Evolutionary conservation across 2,797 vertebrate genomes (phyloP).

Genomic region (Peromyscus eremicus): DNA sequence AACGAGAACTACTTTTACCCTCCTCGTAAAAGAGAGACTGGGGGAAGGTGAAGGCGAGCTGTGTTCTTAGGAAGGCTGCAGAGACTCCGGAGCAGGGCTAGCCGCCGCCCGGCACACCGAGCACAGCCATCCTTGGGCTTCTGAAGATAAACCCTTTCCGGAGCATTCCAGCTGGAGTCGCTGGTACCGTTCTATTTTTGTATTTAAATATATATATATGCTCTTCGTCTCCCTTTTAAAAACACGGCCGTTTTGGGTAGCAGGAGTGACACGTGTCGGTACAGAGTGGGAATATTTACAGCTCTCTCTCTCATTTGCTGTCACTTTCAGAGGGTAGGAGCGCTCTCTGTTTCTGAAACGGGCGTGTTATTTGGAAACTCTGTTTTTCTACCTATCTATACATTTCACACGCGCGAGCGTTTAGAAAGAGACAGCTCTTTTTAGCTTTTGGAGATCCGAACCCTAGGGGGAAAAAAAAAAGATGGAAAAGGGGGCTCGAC

Average conservation of each 20-base stretch:
- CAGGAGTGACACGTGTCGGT: slow-evolving; percentile 66
- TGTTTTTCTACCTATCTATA: neutral
- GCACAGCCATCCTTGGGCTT: slow-evolving; percentile 52
- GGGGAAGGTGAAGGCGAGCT: slow-evolving; percentile 49
- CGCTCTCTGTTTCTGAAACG: slow-evolving; percentile 54
- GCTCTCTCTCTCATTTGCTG: slow-evolving; percentile 37
- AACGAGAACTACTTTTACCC: slow-evolving; percentile 56
- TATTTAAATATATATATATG: slow-evolving; percentile 44
- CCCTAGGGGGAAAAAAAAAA: slow-evolving; percentile 19
- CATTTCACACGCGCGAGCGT: neutral
- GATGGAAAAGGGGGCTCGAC: slow-evolving; percentile 94
- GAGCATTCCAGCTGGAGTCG: slow-evolving; percentile 72
- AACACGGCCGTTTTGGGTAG: slow-evolving; percentile 47
- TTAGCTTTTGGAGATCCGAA: slow-evolving; percentile 56
- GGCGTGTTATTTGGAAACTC: slow-evolving; percentile 59
- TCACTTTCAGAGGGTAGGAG: slow-evolving; percentile 51
- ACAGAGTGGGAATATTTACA: slow-evolving; percentile 49
- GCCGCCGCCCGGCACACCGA: slow-evolving; percentile 41
- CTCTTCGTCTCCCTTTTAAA: neutral
- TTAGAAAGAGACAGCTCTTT: slow-evolving; percentile 41
- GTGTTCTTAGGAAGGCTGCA: slow-evolving; percentile 32
- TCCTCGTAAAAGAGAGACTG: slow-evolving; percentile 38
- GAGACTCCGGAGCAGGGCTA: slow-evolving; percentile 33
- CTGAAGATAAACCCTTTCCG: slow-evolving; percentile 54
- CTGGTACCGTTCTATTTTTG: slow-evolving; percentile 76